Evolutionary conservation across 2,888 invertebrate genomes (phyloP).

Genomic region (Unio delphinus): DNA sequence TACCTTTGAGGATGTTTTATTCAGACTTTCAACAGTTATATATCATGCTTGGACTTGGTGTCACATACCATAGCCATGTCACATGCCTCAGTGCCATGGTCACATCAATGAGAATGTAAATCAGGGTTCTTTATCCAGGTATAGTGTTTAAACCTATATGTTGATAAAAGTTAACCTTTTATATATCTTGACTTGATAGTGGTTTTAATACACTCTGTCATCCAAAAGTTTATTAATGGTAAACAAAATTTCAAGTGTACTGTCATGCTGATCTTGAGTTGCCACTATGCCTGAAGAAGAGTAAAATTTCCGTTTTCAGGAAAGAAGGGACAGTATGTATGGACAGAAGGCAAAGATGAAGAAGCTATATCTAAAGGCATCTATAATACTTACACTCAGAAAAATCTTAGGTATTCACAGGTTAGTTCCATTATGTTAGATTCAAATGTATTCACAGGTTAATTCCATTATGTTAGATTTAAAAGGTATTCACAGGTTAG

Average conservation of each 20-base stretch:
- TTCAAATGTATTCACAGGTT: neutral
- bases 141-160: too few relatives aligned
- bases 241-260: neutral
- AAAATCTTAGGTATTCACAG: conserved; percentile 71
- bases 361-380: conserved; percentile 68
- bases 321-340: conserved; percentile 72
- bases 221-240: too few relatives aligned
- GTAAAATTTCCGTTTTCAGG: conserved; percentile 39
- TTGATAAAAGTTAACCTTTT: too few relatives aligned
- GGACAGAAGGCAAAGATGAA: conserved; percentile 69
- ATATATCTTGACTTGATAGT: too few relatives aligned
- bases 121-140: too few relatives aligned
- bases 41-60: neutral
- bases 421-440: conserved; percentile 28
- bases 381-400: conserved; percentile 70
- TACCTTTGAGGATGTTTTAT: too few relatives aligned
- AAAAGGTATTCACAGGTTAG: neutral
- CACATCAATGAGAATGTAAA: too few relatives aligned
- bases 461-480: neutral
- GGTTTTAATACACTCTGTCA: too few relatives aligned
- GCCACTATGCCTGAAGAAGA: too few relatives aligned
- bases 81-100: too few relatives aligned
- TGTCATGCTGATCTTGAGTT: neutral
- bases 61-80: too few relatives aligned
- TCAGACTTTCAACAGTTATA: too few relatives aligned